These are phyloP conservation scores for Parazoanthus darwini DNA, from an alignment of 92 coral and sea anemone species.

Conservation along the genomic window DNA sequence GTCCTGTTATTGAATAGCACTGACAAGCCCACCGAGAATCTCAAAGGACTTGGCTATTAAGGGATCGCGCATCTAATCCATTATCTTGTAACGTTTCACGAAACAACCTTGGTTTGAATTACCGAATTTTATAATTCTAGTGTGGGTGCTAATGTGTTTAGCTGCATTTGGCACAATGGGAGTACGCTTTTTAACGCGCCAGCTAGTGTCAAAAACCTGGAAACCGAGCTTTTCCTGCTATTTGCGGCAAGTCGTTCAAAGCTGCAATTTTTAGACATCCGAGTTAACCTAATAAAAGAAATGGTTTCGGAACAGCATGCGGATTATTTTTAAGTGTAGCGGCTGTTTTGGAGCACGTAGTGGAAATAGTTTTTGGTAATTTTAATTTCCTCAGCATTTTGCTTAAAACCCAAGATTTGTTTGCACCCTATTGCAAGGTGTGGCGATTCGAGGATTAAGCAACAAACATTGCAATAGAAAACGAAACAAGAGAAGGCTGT, in stretches of 20 bases:
- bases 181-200: background rate
- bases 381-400: background rate
- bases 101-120: conserved; percentile 4
- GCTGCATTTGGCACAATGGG: background rate
- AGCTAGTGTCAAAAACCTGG: background rate
- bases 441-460: conserved; percentile 26
- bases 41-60: background rate
- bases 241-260: background rate
- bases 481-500: conserved; percentile 60
- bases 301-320: background rate
- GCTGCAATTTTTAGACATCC: conserved; percentile 1
- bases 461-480: conserved; percentile 49
- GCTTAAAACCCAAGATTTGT: background rate
- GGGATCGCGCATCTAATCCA: background rate
- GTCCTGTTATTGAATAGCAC: background rate
- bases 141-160: conserved; percentile 40
- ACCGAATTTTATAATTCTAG: background rate
- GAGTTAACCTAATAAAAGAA: conserved; percentile 25
- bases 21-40: too few relatives aligned
- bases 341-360: background rate
- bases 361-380: background rate
- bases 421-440: background rate
- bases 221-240: conserved; percentile 8
- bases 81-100: background rate
- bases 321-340: background rate